Evolutionary conservation across 2,797 vertebrate species (phyloP).

Genomic region (Catostomus latipinnis): DNA sequence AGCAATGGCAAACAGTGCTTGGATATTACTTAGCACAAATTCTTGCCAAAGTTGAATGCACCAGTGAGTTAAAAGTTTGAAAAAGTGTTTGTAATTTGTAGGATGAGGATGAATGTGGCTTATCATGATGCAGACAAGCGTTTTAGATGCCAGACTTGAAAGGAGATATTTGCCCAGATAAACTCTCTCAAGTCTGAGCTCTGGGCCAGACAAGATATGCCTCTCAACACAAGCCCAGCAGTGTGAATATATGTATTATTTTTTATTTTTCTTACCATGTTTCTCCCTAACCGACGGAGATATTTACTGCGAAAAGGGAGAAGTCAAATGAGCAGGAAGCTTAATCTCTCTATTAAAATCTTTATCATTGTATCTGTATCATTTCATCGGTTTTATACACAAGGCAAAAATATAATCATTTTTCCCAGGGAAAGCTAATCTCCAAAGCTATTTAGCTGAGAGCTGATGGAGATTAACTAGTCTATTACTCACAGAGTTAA

Average conservation of each 20-base stretch:
- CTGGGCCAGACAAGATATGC: constrained; percentile 22
- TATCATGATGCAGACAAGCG: constrained; percentile 41
- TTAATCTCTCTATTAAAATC: constrained; percentile 46
- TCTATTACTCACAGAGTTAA: constrained; percentile 46
- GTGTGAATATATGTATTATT: too few species aligned
- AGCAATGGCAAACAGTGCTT: too few species aligned
- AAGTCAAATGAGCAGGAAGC: constrained; percentile 16
- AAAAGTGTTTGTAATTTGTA: constrained; percentile 1
- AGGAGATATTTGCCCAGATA: constrained; percentile 54
- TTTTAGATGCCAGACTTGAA: constrained; percentile 54
- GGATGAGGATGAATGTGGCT: constrained; percentile 12
- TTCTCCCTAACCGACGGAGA: constrained; percentile 35
- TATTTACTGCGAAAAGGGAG: constrained; percentile 24
- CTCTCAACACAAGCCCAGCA: neutral
- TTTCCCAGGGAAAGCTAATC: constrained; percentile 18
- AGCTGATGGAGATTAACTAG: constrained; percentile 47
- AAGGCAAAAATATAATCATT: constrained; percentile 11
- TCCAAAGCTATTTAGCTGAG: constrained; percentile 7
- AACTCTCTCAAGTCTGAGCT: constrained; percentile 40
- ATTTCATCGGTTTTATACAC: constrained; percentile 42
- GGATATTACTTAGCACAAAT: neutral
- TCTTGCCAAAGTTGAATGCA: constrained; percentile 1
- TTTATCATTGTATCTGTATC: constrained; percentile 53
- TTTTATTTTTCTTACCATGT: neutral
- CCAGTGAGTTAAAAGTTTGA: constrained; percentile 15